Percentiles rank a stretch among this genome's conserved stretches.
phyloP scores from a whole-genome alignment of 2,113 vertebrate genomes.

The Dicerorhinus sumatrensis region DNA sequence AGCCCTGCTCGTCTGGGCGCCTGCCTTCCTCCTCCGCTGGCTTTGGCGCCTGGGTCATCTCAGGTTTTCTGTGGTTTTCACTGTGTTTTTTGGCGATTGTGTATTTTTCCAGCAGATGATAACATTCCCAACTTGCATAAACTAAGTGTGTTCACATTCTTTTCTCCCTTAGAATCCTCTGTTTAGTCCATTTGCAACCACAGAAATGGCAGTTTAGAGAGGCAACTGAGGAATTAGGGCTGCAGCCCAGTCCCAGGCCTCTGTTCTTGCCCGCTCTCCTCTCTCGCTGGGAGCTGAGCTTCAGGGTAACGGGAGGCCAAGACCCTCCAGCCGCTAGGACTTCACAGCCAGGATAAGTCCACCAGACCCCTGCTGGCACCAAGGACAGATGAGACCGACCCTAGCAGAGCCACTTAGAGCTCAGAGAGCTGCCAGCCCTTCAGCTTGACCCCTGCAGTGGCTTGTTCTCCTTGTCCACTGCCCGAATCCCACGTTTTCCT shows the following conservation, averaged over 20 bases:
- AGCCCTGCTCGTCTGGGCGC: neutral
- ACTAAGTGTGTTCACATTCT: neutral
- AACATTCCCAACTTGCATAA: neutral
- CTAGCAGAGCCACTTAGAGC: neutral
- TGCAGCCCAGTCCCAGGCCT: neutral
- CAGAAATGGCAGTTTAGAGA: neutral
- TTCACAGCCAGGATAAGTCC: neutral
- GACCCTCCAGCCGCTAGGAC: neutral
- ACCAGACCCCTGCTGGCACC: neutral
- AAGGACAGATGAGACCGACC: neutral
- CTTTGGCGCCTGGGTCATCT: neutral
- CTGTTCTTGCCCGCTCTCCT: neutral
- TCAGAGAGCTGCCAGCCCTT: neutral
- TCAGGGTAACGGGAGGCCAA: neutral
- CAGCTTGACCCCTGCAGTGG: neutral
- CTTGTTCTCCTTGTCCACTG: neutral
- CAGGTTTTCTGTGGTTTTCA: neutral
- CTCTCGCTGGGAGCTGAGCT: neutral
- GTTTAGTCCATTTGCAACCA: neutral
- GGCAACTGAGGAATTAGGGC: neutral
- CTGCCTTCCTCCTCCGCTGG: neutral
- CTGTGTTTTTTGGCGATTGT: neutral
- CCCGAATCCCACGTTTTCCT: neutral
- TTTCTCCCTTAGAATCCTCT: neutral
- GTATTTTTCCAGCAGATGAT: neutral